These are phyloP conservation scores for Gephyroberyx darwinii DNA, from an alignment of 2,797 vertebrate species.

Conservation along the genomic window DNA sequence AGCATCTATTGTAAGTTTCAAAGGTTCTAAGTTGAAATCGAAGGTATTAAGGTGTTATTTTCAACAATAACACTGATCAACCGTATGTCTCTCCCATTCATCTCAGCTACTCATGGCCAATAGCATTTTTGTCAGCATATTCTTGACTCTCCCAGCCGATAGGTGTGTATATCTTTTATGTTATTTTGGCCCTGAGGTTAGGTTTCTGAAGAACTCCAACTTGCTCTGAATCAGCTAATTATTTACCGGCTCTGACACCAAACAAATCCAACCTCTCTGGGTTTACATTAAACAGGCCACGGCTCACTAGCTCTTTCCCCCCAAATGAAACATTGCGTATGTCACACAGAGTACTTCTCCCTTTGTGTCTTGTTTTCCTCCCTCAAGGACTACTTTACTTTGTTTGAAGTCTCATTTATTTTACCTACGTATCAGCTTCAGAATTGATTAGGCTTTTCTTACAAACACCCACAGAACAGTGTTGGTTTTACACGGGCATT, in stretches of 20 bases:
- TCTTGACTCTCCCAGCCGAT: conserved; percentile 26
- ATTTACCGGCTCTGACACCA: conserved; percentile 77
- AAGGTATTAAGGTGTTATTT: too few relatives aligned
- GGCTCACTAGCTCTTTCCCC: conserved; percentile 55
- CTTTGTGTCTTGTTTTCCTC: conserved; percentile 73
- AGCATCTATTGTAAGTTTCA: conserved; percentile 14
- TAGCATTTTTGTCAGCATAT: background rate
- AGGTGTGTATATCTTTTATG: conserved; percentile 64
- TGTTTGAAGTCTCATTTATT: conserved; percentile 85
- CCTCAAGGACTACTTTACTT: conserved; percentile 73
- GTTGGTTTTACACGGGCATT: conserved; percentile 74
- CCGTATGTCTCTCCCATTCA: background rate
- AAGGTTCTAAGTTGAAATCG: background rate
- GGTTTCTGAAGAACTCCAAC: conserved; percentile 64
- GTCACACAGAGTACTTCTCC: conserved; percentile 69
- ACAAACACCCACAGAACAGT: conserved; percentile 67
- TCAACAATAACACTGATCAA: background rate
- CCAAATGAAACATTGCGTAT: conserved; percentile 70
- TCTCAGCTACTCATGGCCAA: background rate
- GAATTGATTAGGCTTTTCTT: conserved; percentile 78
- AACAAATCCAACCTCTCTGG: conserved; percentile 68
- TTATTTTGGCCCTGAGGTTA: conserved; percentile 50
- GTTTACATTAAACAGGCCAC: conserved; percentile 74
- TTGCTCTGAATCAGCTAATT: conserved; percentile 75
- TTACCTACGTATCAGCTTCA: conserved; percentile 80